These are phyloP conservation scores for Alexandromys fortis DNA, from an alignment of 2,113 vertebrate genomes.

Conservation along the genomic window DNA sequence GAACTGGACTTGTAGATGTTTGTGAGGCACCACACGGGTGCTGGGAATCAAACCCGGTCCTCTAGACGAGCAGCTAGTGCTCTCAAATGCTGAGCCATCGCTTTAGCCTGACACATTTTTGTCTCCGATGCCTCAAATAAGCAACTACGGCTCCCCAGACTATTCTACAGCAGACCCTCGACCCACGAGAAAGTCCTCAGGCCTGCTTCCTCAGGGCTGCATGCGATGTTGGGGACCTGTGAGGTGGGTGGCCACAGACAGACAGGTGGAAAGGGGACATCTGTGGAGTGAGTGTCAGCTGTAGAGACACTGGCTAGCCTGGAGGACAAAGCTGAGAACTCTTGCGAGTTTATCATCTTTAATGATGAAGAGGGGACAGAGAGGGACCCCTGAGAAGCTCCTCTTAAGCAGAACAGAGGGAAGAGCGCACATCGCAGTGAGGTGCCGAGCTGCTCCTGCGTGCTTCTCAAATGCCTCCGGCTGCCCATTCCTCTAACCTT, in stretches of 20 bases:
- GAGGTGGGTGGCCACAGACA: neutral
- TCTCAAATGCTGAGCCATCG: neutral
- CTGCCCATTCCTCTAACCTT: neutral
- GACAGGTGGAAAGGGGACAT: neutral
- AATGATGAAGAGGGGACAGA: neutral
- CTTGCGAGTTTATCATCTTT: neutral
- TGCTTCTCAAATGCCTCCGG: neutral
- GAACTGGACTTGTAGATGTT: neutral
- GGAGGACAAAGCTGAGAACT: neutral
- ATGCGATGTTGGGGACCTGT: neutral
- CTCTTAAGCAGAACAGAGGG: too few species aligned
- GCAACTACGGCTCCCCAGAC: neutral
- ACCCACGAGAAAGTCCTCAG: neutral
- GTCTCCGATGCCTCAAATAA: neutral
- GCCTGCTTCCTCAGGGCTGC: neutral
- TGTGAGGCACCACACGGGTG: neutral
- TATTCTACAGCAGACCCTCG: neutral
- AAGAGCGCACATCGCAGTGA: neutral
- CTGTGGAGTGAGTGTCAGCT: neutral
- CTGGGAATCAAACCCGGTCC: neutral
- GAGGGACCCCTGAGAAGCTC: neutral
- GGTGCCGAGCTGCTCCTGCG: neutral
- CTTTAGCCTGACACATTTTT: neutral
- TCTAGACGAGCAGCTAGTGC: neutral
- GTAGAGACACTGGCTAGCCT: neutral